Conservation (phyloP, 1,140 invertebrate species). For the Drosophila ananassae region DNA sequence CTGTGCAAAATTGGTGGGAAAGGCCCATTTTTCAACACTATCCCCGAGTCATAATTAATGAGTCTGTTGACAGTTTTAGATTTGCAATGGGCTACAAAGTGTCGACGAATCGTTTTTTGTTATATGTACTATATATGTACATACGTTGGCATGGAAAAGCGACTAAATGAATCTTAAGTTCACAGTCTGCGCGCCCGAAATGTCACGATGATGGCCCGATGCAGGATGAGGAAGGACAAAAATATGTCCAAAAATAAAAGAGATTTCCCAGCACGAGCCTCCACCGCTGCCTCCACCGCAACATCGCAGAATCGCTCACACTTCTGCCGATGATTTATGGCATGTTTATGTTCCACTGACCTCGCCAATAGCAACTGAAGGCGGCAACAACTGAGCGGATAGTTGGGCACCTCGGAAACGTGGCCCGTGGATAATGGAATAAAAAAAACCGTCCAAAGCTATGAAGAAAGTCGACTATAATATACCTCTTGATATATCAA, state of each 20-base stretch:
- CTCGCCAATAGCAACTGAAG: slow-evolving; percentile 57
- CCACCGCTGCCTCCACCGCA: slow-evolving; percentile 34
- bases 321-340: slow-evolving; percentile 68
- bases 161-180: slow-evolving; percentile 48
- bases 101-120: slow-evolving; percentile 36
- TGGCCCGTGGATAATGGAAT: slow-evolving; percentile 32
- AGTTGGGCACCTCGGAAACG: slow-evolving; percentile 38
- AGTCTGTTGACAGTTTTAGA: slow-evolving; percentile 72
- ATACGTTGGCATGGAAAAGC: not conserved
- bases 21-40: slow-evolving; percentile 61
- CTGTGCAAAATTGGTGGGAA: slow-evolving; percentile 10
- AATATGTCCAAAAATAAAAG: slow-evolving; percentile 60
- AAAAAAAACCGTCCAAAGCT: slow-evolving; percentile 7
- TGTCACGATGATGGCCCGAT: slow-evolving; percentile 31
- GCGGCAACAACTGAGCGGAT: slow-evolving; percentile 33
- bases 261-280: slow-evolving; percentile 63
- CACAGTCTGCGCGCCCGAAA: slow-evolving; percentile 20
- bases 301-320: slow-evolving; percentile 36
- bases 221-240: slow-evolving; percentile 38
- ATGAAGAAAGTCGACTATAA: not conserved
- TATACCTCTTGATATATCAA: not conserved
- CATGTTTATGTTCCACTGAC: slow-evolving; percentile 79
- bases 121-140: not conserved
- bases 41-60: slow-evolving; percentile 66
- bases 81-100: slow-evolving; percentile 59